Percentiles rank a stretch among this genome's conserved stretches.
Conservation (phyloP, 2,797 vertebrate genomes). For the Coregonus sp. region DNA sequence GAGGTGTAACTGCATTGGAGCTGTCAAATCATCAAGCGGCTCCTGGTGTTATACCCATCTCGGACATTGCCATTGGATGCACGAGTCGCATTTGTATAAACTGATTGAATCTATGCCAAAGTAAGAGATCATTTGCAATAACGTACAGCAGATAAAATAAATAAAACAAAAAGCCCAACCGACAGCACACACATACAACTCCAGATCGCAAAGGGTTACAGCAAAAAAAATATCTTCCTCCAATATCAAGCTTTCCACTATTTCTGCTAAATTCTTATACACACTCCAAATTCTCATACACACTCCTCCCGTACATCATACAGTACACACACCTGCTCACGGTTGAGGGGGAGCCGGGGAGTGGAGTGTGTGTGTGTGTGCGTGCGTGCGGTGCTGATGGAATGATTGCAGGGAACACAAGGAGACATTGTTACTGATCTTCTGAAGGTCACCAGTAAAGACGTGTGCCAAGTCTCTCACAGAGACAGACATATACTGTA, state of each 20-base stretch:
- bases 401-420: constrained; percentile 77
- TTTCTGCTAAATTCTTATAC: constrained; percentile 34
- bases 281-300: constrained; percentile 58
- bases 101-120: too few relatives aligned
- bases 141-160: too few relatives aligned
- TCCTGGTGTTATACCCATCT: too few relatives aligned
- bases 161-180: not conserved
- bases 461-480: constrained; percentile 67
- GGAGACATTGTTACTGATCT: constrained; percentile 81
- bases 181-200: not conserved
- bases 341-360: constrained; percentile 24
- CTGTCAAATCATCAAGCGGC: too few relatives aligned
- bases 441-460: constrained; percentile 75
- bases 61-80: too few relatives aligned
- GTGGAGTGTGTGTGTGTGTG: constrained; percentile 25
- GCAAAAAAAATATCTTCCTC: not conserved
- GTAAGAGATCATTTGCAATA: too few relatives aligned
- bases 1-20: too few relatives aligned
- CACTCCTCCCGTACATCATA: constrained; percentile 49
- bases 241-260: not conserved
- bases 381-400: constrained; percentile 62
- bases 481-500: not conserved
- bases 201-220: not conserved
- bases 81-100: too few relatives aligned
- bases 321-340: constrained; percentile 72